Evolutionary conservation across 2,888 invertebrate species (phyloP).

Genomic region (Rhimphoctona megacephalus): DNA sequence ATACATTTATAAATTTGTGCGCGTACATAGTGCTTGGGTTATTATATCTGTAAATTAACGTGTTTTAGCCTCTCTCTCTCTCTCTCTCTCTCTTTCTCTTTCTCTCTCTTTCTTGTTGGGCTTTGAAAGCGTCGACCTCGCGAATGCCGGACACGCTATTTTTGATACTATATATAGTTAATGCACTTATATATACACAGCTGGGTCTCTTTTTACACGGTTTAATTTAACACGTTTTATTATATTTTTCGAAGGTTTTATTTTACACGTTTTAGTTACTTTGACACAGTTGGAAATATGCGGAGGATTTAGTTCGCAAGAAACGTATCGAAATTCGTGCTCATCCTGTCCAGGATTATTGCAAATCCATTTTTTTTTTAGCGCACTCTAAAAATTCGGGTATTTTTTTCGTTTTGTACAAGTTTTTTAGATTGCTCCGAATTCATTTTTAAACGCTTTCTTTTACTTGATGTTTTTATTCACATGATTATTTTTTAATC

Average conservation of each 20-base stretch:
- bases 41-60: too few relatives aligned
- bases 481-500: too few relatives aligned
- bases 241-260: not conserved
- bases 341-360: not conserved
- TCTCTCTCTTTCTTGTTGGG: not conserved
- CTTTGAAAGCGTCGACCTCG: not conserved
- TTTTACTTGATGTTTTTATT: too few relatives aligned
- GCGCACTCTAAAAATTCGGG: not conserved
- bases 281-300: not conserved
- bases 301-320: not conserved
- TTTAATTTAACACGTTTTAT: not conserved
- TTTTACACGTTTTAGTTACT: not conserved
- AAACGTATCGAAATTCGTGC: not conserved
- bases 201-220: not conserved
- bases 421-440: not conserved
- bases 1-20: not conserved
- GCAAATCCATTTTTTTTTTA: not conserved
- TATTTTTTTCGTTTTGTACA: not conserved
- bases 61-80: too few relatives aligned
- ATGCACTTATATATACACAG: not conserved
- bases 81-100: not conserved
- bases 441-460: not conserved
- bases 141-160: not conserved
- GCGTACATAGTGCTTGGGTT: too few relatives aligned
- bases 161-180: not conserved